Evolutionary conservation across 2,797 vertebrate genomes (phyloP).

Genomic region (Bryconaethiops microstoma): DNA sequence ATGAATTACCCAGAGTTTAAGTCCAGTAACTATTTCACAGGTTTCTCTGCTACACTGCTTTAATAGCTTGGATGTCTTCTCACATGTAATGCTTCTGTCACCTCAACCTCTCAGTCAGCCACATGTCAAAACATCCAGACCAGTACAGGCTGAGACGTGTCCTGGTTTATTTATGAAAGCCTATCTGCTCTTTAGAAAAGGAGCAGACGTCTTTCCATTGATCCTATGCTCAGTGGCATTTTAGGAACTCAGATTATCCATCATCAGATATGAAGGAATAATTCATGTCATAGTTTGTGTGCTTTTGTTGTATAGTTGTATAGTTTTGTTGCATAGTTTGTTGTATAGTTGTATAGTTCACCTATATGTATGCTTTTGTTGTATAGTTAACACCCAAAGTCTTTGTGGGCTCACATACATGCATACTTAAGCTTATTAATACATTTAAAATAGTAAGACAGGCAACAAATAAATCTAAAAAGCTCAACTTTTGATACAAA

Average conservation of each 20-base stretch:
- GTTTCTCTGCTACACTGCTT: neutral
- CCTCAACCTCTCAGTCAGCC: neutral
- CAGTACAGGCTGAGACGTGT: slow-evolving; percentile 60
- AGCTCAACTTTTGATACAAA: neutral
- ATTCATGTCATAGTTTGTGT: neutral
- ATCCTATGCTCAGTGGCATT: slow-evolving; percentile 48
- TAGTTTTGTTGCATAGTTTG: no score
- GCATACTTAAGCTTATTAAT: neutral
- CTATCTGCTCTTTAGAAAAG: slow-evolving; percentile 40
- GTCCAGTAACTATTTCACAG: neutral
- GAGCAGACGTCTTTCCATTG: slow-evolving; percentile 16
- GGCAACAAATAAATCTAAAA: no score
- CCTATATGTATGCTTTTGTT: neutral
- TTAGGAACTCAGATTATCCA: slow-evolving; percentile 59
- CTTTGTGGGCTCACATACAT: neutral
- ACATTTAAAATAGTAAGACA: no score
- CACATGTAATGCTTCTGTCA: slow-evolving; percentile 14
- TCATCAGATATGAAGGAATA: neutral
- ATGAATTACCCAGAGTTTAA: no score
- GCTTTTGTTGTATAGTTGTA: no score
- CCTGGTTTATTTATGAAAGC: slow-evolving; percentile 53
- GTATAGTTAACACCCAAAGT: neutral
- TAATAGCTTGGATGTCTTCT: neutral
- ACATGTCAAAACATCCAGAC: slow-evolving; percentile 35
- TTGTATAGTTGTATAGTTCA: no score